Percentiles rank a stretch among this genome's conserved stretches.
These are phyloP conservation scores for Protomyctophum bolini DNA, from an alignment of 2,113 vertebrate genomes.

Conservation along the genomic window DNA sequence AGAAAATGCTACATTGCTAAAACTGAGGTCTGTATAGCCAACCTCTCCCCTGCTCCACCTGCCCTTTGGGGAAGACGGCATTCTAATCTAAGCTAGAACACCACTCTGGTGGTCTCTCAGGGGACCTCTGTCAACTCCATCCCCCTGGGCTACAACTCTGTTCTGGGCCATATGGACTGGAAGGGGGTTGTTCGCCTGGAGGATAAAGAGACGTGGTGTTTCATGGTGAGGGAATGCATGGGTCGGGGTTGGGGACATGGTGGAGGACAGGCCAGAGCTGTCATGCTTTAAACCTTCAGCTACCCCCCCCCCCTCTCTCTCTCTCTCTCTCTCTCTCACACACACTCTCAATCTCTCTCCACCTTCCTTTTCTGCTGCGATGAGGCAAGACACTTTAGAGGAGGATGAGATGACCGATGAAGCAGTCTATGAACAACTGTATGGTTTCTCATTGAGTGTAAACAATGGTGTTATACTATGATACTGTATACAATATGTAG, in stretches of 20 bases:
- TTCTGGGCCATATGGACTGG: neutral
- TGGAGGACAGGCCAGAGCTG: neutral
- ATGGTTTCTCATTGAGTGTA: too few species aligned
- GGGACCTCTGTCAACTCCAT: slow-evolving; percentile 9
- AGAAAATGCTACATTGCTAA: too few species aligned
- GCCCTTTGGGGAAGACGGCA: neutral
- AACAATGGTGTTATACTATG: too few species aligned
- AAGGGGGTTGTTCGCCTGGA: neutral
- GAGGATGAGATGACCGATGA: too few species aligned
- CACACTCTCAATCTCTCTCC: neutral
- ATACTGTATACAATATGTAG: too few species aligned
- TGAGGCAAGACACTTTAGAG: too few species aligned
- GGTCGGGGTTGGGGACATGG: neutral
- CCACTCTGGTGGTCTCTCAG: slow-evolving; percentile 6
- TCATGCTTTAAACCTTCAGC: neutral
- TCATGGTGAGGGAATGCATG: neutral
- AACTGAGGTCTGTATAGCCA: too few species aligned
- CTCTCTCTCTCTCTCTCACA: neutral
- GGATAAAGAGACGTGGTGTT: neutral
- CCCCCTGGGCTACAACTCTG: slow-evolving; percentile 3
- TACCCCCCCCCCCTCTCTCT: neutral
- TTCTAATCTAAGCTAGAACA: slow-evolving; percentile 9
- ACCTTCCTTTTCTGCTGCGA: too few species aligned
- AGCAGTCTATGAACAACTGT: too few species aligned
- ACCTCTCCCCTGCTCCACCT: slow-evolving; percentile 3